Base-by-base conservation (phyloP, 2,797 vertebrate species). In the Paramormyrops hopkinsi region DNA sequence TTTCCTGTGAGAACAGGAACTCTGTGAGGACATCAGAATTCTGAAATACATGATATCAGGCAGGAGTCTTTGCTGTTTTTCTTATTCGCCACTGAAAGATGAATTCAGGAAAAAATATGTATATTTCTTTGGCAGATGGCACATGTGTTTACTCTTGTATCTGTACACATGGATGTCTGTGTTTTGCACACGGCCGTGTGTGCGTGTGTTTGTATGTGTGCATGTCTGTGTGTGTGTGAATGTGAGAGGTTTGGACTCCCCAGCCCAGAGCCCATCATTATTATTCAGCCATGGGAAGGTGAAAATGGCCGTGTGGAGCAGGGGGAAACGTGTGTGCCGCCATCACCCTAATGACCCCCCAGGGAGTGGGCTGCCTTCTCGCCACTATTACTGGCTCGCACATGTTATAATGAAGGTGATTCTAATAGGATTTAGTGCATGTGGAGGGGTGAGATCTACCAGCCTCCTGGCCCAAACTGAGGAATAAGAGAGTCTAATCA, bases 341-440 rank as follows among this genome's bases (percentile, higher is more conserved):
- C 90, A 89, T 93, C 92, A 90, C 89, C 90, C 89, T 91, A 93
- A 92, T 91, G 91, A 91, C 89, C 86, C 93, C 92, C 92, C 44
- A 89, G 91, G 92, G 92, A 93, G 89, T 87, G 76, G 69, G 88
- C 90, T 90, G 90, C 91, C 91, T 92, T 89, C 4, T 90, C 89
- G 69, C 86, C 86, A 86, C 65, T 44, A 92, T 93, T 93, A 92
- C 92, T 90, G 90, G 89, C 90, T 69, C 90, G 89, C 88, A 89
- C 89, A 79, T 41, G 53, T 90, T 91, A 83, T 92, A 92, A 92
- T 94, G 92, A 93, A 91, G 91, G 91, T 89, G 82, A 89, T 93
- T 93, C 92, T 93, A 94, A 93, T 93, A 91, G 93, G 90, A 92
- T 93, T 93, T 92, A 93, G 93, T 93, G 91, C 93, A 92, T 93